These are phyloP conservation scores for Exephanes ischioxanthus DNA, from an alignment of 2,888 invertebrate species.

Conservation along the genomic window DNA sequence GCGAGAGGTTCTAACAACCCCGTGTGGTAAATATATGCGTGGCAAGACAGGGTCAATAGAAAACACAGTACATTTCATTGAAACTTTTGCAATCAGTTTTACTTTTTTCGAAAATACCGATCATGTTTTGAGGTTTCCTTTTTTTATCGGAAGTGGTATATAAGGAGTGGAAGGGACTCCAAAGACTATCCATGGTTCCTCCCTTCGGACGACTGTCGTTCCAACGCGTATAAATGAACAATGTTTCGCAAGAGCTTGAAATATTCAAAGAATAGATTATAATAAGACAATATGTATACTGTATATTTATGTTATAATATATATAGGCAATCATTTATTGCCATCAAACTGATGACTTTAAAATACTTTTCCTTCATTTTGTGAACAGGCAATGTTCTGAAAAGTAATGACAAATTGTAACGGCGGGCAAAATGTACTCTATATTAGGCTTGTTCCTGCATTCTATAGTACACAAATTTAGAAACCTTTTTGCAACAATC, in stretches of 20 bases:
- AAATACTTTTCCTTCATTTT: background rate
- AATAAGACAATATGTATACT: constrained; percentile 13
- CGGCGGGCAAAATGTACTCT: background rate
- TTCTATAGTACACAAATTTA: background rate
- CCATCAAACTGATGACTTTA: background rate
- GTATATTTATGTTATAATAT: constrained; percentile 31
- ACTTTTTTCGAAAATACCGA: background rate
- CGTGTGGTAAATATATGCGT: too few species aligned
- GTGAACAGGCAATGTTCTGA: background rate
- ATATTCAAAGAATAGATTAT: constrained; percentile 27
- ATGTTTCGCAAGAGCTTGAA: constrained; percentile 6
- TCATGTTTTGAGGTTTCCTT: background rate
- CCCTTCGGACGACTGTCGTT: background rate
- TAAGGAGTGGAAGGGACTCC: constrained; percentile 20
- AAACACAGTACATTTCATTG: background rate
- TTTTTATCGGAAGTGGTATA: background rate
- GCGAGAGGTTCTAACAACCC: background rate
- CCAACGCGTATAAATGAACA: background rate
- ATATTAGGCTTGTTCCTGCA: background rate
- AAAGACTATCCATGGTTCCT: constrained; percentile 30
- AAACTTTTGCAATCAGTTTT: background rate
- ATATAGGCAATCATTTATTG: constrained; percentile 11
- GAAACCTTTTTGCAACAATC: background rate
- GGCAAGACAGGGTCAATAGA: background rate
- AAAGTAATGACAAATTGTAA: background rate